These are phyloP conservation scores for Caenorhabditis briggsae DNA, from an alignment of 1,140 invertebrate genomes.

Conservation along the genomic window DNA sequence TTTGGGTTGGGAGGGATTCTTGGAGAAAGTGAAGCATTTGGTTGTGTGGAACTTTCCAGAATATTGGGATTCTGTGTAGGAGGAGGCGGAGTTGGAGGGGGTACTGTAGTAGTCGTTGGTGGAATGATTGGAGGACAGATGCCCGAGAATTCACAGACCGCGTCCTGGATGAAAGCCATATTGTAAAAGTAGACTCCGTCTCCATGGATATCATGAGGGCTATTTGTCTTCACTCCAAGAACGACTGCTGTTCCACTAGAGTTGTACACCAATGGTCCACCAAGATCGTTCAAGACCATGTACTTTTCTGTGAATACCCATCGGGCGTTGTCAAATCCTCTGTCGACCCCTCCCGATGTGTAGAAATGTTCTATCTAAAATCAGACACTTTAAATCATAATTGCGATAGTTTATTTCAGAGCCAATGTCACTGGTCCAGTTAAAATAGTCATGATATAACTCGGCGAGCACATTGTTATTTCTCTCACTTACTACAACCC, in stretches of 20 bases:
- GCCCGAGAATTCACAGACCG: neutral
- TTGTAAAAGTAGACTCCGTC: neutral
- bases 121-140: neutral
- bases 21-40: neutral
- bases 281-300: neutral
- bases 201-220: neutral
- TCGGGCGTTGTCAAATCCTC: too few relatives aligned
- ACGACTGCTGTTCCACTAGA: neutral
- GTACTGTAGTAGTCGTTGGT: neutral
- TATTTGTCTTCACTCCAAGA: neutral
- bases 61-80: too few relatives aligned
- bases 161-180: neutral
- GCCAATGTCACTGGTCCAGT: too few relatives aligned
- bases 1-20: too few relatives aligned
- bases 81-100: neutral
- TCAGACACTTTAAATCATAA: too few relatives aligned
- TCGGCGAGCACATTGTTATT: too few relatives aligned
- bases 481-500: too few relatives aligned
- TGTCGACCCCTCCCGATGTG: too few relatives aligned
- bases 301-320: neutral
- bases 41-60: neutral
- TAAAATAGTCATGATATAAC: too few relatives aligned
- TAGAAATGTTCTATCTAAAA: too few relatives aligned
- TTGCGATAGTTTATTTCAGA: too few relatives aligned
- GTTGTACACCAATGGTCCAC: neutral